Percentiles rank a stretch among this genome's conserved stretches.
These are phyloP conservation scores for Lateolabrax maculatus DNA, from an alignment of 2,797 vertebrate genomes.

Conservation along the genomic window DNA sequence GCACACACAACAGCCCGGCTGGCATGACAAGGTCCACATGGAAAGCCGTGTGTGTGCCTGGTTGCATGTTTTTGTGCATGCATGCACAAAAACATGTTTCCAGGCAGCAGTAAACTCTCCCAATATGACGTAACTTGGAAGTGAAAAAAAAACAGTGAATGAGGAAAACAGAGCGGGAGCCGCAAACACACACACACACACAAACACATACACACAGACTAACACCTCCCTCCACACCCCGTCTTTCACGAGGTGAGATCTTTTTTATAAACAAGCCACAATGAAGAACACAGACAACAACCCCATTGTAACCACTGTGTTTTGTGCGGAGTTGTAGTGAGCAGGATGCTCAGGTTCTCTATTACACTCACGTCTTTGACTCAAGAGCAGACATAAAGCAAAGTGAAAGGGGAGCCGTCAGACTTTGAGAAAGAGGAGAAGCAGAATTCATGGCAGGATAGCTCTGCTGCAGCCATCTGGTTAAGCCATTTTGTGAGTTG, in stretches of 20 bases:
- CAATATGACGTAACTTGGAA: conserved; percentile 45
- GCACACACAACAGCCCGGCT: conserved; percentile 24
- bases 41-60: conserved; percentile 26
- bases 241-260: conserved; percentile 64
- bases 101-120: conserved; percentile 27
- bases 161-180: conserved; percentile 56
- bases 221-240: conserved; percentile 30
- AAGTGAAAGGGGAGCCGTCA: conserved; percentile 64
- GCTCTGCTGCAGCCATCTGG: conserved; percentile 76
- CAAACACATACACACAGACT: background rate
- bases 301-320: conserved; percentile 32
- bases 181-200: conserved; percentile 16
- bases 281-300: conserved; percentile 39
- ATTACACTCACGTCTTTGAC: conserved; percentile 37
- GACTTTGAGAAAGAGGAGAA: conserved; percentile 57
- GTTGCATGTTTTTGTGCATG: conserved; percentile 25
- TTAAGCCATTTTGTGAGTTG: conserved; percentile 72
- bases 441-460: conserved; percentile 63
- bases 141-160: conserved; percentile 22
- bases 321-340: conserved; percentile 17
- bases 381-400: conserved; percentile 53
- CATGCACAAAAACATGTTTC: conserved; percentile 40
- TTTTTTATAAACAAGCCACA: conserved; percentile 59
- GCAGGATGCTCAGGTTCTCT: conserved; percentile 50
- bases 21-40: conserved; percentile 48